These are phyloP conservation scores for Drosophila helvetica DNA, from an alignment of 2,888 invertebrate genomes.

Conservation along the genomic window DNA sequence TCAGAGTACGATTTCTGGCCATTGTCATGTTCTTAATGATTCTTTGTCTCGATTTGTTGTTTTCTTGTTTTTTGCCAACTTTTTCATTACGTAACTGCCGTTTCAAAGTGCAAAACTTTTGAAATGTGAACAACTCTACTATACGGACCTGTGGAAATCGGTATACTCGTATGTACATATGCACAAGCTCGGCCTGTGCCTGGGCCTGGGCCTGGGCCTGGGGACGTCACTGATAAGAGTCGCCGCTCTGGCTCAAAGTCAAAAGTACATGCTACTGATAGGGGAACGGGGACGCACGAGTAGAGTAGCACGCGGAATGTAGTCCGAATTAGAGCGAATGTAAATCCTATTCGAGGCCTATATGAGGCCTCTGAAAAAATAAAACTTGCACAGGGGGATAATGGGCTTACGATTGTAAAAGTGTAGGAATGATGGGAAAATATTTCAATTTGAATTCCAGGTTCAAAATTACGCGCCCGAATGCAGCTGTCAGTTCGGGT, in stretches of 20 bases:
- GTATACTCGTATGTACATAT: background rate
- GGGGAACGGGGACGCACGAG: background rate
- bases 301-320: background rate
- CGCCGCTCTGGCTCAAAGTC: constrained; percentile 35
- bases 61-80: constrained; percentile 9
- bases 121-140: background rate
- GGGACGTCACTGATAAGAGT: constrained; percentile 48
- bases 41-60: constrained; percentile 20
- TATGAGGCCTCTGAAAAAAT: constrained; percentile 2
- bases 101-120: constrained; percentile 31
- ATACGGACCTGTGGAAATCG: background rate
- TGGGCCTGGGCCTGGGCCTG: background rate
- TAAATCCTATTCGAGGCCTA: constrained; percentile 10
- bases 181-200: constrained; percentile 10
- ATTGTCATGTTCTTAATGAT: constrained; percentile 18
- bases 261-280: constrained; percentile 37
- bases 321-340: background rate
- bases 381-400: constrained; percentile 24
- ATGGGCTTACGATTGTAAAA: background rate
- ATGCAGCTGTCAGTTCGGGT: constrained; percentile 17
- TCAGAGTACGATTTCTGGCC: constrained; percentile 16
- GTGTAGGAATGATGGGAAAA: background rate
- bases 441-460: background rate
- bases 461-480: constrained; percentile 24
- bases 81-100: constrained; percentile 35